These are phyloP conservation scores for Melozone crissalis DNA, from an alignment of 2,113 vertebrate genomes.

Conservation along the genomic window DNA sequence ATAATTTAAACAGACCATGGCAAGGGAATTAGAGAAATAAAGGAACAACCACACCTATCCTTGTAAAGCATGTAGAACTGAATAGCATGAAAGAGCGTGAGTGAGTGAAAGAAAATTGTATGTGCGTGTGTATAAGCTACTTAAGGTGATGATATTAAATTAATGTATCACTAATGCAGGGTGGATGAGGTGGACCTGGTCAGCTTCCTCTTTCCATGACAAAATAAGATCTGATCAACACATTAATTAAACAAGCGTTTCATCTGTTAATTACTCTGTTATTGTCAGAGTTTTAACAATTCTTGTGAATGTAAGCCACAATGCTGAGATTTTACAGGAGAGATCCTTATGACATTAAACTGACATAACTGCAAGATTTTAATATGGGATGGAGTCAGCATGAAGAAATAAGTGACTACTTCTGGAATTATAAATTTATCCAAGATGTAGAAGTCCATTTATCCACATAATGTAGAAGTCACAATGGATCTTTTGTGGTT, in stretches of 20 bases:
- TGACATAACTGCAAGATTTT: background rate
- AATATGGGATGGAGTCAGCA: background rate
- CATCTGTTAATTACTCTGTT: constrained; percentile 43
- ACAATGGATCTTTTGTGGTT: background rate
- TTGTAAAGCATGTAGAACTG: constrained; percentile 27
- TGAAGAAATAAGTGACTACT: background rate
- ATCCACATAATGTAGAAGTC: background rate
- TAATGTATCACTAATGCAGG: background rate
- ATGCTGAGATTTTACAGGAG: background rate
- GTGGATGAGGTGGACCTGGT: constrained; percentile 20
- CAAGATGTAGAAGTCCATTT: too few species aligned
- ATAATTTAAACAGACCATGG: constrained; percentile 35
- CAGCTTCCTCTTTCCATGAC: constrained; percentile 40
- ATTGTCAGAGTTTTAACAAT: constrained; percentile 3
- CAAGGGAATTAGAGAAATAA: constrained; percentile 42
- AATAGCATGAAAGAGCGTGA: constrained; percentile 39
- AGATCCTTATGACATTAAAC: background rate
- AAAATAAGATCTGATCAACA: background rate
- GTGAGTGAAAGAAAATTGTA: constrained; percentile 41
- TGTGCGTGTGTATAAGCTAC: constrained; percentile 19
- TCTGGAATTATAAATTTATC: background rate
- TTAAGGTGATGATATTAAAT: constrained; percentile 38
- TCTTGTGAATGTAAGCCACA: background rate
- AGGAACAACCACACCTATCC: constrained; percentile 38
- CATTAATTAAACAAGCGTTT: background rate